A percentile compares a stretch with the other conserved stretches of the same genome.
These are phyloP conservation scores for Orchesella flavescens DNA, from an alignment of 2,888 invertebrate species.

Conservation along the genomic window DNA sequence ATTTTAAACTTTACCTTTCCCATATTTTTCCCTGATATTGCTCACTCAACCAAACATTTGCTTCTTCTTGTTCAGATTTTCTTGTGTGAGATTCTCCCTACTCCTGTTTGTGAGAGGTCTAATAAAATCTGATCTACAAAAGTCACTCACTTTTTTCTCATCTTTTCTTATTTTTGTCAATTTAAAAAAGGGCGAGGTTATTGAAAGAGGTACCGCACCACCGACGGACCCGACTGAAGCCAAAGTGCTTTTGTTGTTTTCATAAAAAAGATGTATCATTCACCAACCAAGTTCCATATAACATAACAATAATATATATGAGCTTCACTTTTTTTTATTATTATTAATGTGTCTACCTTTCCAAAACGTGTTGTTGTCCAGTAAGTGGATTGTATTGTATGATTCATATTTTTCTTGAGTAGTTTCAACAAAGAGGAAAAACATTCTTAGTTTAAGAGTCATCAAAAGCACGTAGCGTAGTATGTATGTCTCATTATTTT, in stretches of 20 bases:
- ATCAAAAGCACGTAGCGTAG: not conserved
- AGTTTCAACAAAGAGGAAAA: not conserved
- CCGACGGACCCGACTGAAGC: not conserved
- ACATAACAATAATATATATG: not conserved
- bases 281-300: not conserved
- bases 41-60: too few species aligned
- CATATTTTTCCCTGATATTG: too few species aligned
- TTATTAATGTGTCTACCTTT: not conserved
- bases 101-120: too few species aligned
- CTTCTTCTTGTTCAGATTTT: too few species aligned
- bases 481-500: conserved; percentile 8
- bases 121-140: not conserved
- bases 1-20: too few species aligned
- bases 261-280: conserved; percentile 21
- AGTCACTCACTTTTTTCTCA: conserved; percentile 9
- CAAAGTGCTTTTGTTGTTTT: conserved; percentile 11
- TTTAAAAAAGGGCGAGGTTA: conserved; percentile 31
- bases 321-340: not conserved
- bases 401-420: conserved; percentile 5
- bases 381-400: not conserved
- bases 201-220: conserved; percentile 24
- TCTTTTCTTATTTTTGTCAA: not conserved
- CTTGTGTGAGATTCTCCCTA: too few species aligned
- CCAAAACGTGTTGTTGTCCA: conserved; percentile 6
- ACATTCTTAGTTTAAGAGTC: conserved; percentile 14